Evolutionary conservation across 2,888 invertebrate genomes (phyloP).

Genomic region (Dione juno): DNA sequence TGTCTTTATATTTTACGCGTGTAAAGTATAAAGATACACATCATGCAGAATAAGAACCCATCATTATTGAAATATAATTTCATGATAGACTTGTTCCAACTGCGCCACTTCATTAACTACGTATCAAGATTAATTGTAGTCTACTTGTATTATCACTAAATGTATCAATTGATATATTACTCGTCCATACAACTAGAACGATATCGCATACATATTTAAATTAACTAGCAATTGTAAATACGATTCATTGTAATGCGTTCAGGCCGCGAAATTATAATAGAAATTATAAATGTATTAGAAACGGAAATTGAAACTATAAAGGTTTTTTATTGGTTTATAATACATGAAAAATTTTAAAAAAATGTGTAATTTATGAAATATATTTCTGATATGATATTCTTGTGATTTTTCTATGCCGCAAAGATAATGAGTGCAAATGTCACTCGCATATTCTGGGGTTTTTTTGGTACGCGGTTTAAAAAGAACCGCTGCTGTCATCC

Average conservation of each 20-base stretch:
- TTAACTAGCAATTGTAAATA: not conserved
- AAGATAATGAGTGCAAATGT: too few species aligned
- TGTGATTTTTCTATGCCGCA: too few species aligned
- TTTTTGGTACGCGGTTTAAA: too few species aligned
- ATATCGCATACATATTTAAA: not conserved
- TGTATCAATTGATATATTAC: conserved; percentile 3
- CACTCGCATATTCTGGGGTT: too few species aligned
- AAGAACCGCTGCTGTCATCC: too few species aligned
- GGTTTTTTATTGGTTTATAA: too few species aligned
- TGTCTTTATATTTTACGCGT: too few species aligned
- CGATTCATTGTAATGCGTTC: not conserved
- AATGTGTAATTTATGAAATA: too few species aligned
- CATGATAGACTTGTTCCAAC: conserved; percentile 9
- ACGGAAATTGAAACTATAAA: not conserved
- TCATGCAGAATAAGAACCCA: not conserved
- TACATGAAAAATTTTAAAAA: too few species aligned
- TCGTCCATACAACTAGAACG: not conserved
- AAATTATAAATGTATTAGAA: not conserved
- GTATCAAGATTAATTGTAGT: not conserved
- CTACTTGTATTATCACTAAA: not conserved
- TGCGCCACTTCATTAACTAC: conserved; percentile 1
- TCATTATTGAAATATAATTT: not conserved
- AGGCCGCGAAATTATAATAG: not conserved
- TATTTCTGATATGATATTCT: too few species aligned
- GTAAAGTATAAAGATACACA: not conserved